phyloP scores from a whole-genome alignment of 2,797 vertebrate genomes.

The Chloroceryle amazona region DNA sequence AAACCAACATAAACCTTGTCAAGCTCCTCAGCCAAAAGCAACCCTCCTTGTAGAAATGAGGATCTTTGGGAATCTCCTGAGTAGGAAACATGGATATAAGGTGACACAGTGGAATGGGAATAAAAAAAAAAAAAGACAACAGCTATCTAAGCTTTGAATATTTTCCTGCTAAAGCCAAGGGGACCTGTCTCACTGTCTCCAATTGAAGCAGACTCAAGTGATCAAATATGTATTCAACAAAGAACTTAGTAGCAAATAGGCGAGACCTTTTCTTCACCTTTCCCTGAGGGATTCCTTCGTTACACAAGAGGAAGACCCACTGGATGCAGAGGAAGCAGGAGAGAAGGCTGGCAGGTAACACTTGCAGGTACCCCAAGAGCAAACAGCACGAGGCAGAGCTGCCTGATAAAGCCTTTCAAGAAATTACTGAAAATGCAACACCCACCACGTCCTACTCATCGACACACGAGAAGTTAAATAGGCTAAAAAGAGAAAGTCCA shows the following conservation, averaged over 20 bases:
- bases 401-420: neutral
- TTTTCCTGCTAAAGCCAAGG: neutral
- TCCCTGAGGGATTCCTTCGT: neutral
- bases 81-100: neutral
- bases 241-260: neutral
- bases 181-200: neutral
- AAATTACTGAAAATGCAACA: neutral
- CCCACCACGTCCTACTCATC: accelerated
- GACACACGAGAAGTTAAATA: accelerated
- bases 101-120: neutral
- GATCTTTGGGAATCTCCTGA: neutral
- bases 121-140: accelerated
- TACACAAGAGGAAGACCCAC: accelerated
- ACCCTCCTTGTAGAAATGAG: neutral
- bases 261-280: neutral
- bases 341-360: neutral
- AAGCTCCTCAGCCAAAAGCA: neutral
- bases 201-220: neutral
- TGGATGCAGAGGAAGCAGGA: neutral
- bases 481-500: neutral
- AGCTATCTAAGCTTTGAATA: neutral
- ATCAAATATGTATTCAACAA: neutral
- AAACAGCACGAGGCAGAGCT: neutral
- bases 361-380: neutral
- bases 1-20: neutral